phyloP scores from a whole-genome alignment of 1,140 invertebrate species.

The Andricus grossulariae region DNA sequence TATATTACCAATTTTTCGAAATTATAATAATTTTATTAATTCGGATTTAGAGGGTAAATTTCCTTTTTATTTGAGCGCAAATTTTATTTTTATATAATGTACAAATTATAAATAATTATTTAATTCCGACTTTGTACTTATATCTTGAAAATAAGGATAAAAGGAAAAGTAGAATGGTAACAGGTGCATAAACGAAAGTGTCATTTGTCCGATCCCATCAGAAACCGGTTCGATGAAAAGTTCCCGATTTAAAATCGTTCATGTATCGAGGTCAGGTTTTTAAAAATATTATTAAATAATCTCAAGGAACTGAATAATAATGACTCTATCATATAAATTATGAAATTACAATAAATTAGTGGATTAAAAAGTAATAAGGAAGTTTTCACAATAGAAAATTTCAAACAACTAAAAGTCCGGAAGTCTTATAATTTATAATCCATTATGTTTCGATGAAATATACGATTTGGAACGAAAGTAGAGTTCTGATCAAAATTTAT shows the following conservation, averaged over 20 bases:
- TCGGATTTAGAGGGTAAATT: neutral
- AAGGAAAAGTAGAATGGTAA: neutral
- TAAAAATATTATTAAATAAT: conserved; percentile 6
- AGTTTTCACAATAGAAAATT: neutral
- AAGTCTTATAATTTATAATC: neutral
- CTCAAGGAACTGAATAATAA: neutral
- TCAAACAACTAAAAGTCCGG: neutral
- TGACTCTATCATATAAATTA: too few species aligned
- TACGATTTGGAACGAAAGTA: neutral
- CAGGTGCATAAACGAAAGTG: conserved; percentile 28
- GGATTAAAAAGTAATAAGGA: neutral
- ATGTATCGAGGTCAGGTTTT: conserved; percentile 14
- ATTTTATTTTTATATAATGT: too few species aligned
- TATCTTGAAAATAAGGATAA: neutral
- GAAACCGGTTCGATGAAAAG: conserved; percentile 19
- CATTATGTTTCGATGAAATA: neutral
- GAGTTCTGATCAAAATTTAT: neutral
- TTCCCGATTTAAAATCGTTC: conserved; percentile 23
- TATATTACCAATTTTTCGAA: too few species aligned
- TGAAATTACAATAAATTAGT: too few species aligned
- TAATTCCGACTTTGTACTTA: neutral
- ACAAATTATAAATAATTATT: too few species aligned
- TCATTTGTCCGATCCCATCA: conserved; percentile 17
- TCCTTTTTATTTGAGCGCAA: neutral
- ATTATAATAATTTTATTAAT: too few species aligned